phyloP scores from a whole-genome alignment of 2,797 vertebrate species.

The Margarornis squamiger region DNA sequence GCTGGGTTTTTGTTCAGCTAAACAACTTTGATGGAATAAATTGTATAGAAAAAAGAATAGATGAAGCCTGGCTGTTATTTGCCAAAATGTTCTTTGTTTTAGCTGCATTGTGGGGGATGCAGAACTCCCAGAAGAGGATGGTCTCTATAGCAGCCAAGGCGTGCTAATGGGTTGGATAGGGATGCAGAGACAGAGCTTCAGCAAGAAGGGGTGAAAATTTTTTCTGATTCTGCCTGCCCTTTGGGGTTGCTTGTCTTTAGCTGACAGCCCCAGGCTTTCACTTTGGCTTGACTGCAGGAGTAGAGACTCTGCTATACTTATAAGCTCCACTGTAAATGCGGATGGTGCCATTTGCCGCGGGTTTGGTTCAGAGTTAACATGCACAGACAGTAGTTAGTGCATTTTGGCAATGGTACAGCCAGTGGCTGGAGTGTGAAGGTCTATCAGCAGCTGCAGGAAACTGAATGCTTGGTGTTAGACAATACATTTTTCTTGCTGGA shows the following conservation, averaged over 20 bases:
- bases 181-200: neutral
- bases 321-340: neutral
- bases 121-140: conserved; percentile 30
- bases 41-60: conserved; percentile 46
- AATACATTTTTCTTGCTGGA: neutral
- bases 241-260: neutral
- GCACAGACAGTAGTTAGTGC: neutral
- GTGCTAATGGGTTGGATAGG: neutral
- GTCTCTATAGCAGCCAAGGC: neutral
- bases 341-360: neutral
- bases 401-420: neutral
- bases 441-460: neutral
- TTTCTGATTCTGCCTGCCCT: neutral
- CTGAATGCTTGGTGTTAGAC: neutral
- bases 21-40: conserved; percentile 45
- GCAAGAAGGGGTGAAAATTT: neutral
- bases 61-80: conserved; percentile 46
- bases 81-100: conserved; percentile 55
- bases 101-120: neutral
- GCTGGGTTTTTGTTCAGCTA: conserved; percentile 38
- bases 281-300: neutral
- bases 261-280: neutral
- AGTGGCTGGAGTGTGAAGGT: neutral
- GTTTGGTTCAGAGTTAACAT: neutral
- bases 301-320: neutral